Base-by-base conservation (phyloP, 2,888 invertebrate genomes). In the Saturnia japonica region DNA sequence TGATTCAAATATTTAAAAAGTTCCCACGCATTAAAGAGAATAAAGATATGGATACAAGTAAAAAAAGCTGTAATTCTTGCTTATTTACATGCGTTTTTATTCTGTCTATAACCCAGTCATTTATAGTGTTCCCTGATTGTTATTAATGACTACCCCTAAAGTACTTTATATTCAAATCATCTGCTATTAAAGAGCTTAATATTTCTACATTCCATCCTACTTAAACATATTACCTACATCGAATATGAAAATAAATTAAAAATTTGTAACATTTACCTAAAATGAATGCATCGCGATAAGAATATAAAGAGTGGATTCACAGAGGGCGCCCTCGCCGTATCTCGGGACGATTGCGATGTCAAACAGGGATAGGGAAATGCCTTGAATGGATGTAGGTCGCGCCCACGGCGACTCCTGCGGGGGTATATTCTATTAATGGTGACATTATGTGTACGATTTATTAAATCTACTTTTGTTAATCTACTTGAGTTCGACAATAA, bases 381-480 rank as follows among this genome's bases (percentile, higher is more conserved):
- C 76, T 75, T 92, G 93, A 92, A 91, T 89, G 91, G 88, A 93
- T 88, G 82, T 93, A 79, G 93, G 93, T 91, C 93, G 88, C 87
- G 90, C 88, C 86, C 82, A 82, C 84, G 84, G 85, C 86, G 74
- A 45, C 76, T 70, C 72, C 75, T 74, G 62, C 34, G 34, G 28
- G 68, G 19, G 28, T 43, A n/a, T 68, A 70, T 69, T 60, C 28
- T 28, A 28, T 4, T 8, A 60, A 11, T 11, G 9, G 54, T 22
- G 54, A 28, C 28, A 28, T 54, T 22, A 9, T 22, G 11, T 7
- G 19, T 12, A 12, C 43, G 7, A 1, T 43, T 43, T 12, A 8
- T 2, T 47, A 14, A 16, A 47, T 14, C 3, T 14, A n/a, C n/a
- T n/a, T n/a, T n/a, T n/a, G n/a, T n/a, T n/a, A n/a, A n/a, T n/a